Percentiles rank a stretch among this genome's conserved stretches.
Conservation (phyloP, 1,140 invertebrate species). For the Brachionus angularis region DNA sequence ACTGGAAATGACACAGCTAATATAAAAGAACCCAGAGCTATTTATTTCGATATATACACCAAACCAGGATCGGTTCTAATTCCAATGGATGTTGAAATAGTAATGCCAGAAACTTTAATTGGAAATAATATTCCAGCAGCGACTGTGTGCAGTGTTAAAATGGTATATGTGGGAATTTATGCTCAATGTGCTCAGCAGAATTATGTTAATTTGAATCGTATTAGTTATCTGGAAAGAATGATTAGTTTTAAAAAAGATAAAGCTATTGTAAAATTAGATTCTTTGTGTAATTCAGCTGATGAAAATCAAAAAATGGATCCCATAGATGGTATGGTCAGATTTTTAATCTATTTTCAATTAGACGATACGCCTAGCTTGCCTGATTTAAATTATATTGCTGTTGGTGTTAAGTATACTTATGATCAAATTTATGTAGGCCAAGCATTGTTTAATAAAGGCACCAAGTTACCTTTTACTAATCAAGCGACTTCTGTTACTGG, state of each 20-base stretch:
- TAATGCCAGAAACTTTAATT: constrained; percentile 47
- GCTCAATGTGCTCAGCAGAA: not conserved
- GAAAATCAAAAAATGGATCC: constrained; percentile 44
- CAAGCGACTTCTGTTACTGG: not conserved
- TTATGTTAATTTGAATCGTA: not conserved
- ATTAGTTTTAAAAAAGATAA: constrained; percentile 45
- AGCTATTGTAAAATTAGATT: constrained; percentile 45
- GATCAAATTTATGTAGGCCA: constrained; percentile 37
- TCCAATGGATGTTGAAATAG: constrained; percentile 49
- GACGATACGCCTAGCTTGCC: constrained; percentile 26
- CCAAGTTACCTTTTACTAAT: not conserved
- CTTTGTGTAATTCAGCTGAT: constrained; percentile 47
- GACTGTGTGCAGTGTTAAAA: constrained; percentile 48
- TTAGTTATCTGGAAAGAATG: constrained; percentile 44
- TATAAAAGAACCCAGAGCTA: constrained; percentile 45
- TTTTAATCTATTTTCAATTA: constrained; percentile 44
- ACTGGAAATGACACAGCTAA: not conserved
- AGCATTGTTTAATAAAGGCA: not conserved
- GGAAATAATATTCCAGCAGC: constrained; percentile 46
- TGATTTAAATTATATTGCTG: not conserved
- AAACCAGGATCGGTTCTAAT: constrained; percentile 46
- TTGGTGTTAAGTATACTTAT: not conserved
- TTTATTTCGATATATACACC: constrained; percentile 47
- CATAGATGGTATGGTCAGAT: constrained; percentile 17
- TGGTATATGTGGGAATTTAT: constrained; percentile 46